Evolutionary conservation across 2,888 invertebrate species (phyloP), one percentile per base, ranked within the genome.

Genomic region (Gonocerus acuteangulatus): DNA sequence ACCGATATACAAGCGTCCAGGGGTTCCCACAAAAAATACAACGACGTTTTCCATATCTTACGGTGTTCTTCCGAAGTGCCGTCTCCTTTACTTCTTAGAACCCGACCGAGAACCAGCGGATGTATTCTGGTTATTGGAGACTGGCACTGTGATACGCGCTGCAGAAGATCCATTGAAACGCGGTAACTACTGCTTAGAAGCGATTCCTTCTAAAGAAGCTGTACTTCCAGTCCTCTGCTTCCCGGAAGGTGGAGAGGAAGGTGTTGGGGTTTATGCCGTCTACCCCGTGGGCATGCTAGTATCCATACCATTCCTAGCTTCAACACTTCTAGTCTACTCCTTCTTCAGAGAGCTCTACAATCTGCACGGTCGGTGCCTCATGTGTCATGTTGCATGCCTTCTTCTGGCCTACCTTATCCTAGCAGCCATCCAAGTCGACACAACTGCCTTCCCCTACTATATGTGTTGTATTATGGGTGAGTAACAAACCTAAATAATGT

Each of bases 321-420:
- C 76, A 18, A 80, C 80, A 3, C 77, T 79, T 0, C 71, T 73
- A 48, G 75, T 78, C 7, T 80, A 80, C 69, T 70, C 74, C 1
- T 72, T 75, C 62, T 79, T 82, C 27, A 79, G 74, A 11, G 78
- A 79, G 67, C 71, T 83, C 11, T 73, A 78, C 62, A 80, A 82
- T 66, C 68, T 72, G 3, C 72, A 72, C 36, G 73, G 73, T 3
- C 69, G 69, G 22, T 68, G 68, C 15, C 65, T 73, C 27, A 67
- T 72, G 65, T 71, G 70, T 48, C 71, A 73, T 58, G 69, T 71
- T 11, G 44, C 65, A 6, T 67, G 69, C 18, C 66, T 73, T 1
- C 58, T 69, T 16, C 54, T 69, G 4, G 70, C 70, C 15, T 71
- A 71, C 65, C 42, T 68, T 2, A 67, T 68, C 23, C 66, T 72